A percentile compares a stretch with the other conserved stretches of the same genome.
Evolutionary conservation across 30 jellyfish, hydroid and myxozoan genomes (phyloP).

Genomic region (Hydra vulgaris): DNA sequence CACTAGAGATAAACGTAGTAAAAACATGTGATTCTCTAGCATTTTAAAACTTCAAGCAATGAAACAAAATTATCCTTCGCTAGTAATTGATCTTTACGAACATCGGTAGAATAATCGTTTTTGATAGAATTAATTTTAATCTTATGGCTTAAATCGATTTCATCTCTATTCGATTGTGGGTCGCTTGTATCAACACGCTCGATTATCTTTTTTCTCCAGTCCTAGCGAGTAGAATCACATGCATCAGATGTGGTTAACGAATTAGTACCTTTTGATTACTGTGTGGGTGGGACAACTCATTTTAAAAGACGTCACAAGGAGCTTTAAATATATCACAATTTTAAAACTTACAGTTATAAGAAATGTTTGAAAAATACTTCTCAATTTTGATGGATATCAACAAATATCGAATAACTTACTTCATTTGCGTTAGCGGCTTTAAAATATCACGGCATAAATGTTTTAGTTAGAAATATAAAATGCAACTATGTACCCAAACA

Average conservation of each 20-base stretch:
- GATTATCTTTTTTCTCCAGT: slow-evolving; percentile 14
- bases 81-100: not conserved
- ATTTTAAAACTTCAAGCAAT: not conserved
- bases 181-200: slow-evolving; percentile 18
- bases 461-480: no score
- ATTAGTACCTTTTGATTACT: not conserved
- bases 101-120: not conserved
- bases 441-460: not conserved
- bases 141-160: not conserved
- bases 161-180: not conserved
- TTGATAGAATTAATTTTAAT: no score
- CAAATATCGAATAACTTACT: not conserved
- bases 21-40: not conserved
- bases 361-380: not conserved
- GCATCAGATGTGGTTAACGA: not conserved
- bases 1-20: not conserved
- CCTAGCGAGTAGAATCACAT: not conserved
- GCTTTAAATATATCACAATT: not conserved
- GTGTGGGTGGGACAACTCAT: not conserved
- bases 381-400: no score
- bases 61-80: not conserved
- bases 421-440: not conserved
- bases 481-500: not conserved
- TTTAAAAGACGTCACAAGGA: not conserved
- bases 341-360: no score